Evolutionary conservation across 2,888 invertebrate genomes (phyloP).

Genomic region (Parapristionchus giblindavisi): DNA sequence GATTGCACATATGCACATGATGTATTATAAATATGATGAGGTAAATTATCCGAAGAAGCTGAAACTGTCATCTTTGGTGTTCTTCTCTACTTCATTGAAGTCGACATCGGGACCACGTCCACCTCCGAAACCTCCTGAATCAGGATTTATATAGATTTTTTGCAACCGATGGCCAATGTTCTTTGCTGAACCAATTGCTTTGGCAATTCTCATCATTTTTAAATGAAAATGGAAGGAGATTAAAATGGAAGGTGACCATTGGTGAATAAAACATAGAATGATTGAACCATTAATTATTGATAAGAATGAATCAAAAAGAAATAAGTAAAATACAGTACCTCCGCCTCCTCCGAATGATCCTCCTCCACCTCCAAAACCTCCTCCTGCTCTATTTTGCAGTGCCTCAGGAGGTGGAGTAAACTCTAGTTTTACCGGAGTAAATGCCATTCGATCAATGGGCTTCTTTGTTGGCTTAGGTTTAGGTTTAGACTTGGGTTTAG

Average conservation of each 20-base stretch:
- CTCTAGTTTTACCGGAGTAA: background rate
- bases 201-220: too few relatives aligned
- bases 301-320: too few relatives aligned
- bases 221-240: too few relatives aligned
- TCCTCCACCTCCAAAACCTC: slow-evolving; percentile 3
- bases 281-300: too few relatives aligned
- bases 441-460: too few relatives aligned
- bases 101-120: slow-evolving; percentile 30
- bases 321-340: background rate
- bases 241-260: too few relatives aligned
- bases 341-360: slow-evolving; percentile 24
- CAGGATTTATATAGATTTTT: too few relatives aligned
- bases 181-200: too few relatives aligned
- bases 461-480: background rate
- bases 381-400: background rate
- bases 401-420: slow-evolving; percentile 28
- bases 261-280: too few relatives aligned
- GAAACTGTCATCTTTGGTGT: slow-evolving; percentile 27
- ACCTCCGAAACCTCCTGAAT: slow-evolving; percentile 36
- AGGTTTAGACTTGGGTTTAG: background rate
- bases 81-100: slow-evolving; percentile 37
- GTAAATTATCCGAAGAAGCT: slow-evolving; percentile 32
- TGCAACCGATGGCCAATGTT: too few relatives aligned
- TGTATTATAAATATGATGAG: too few relatives aligned
- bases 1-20: too few relatives aligned